phyloP scores from a whole-genome alignment of 2,797 vertebrate genomes.

The Peromyscus attwateri region DNA sequence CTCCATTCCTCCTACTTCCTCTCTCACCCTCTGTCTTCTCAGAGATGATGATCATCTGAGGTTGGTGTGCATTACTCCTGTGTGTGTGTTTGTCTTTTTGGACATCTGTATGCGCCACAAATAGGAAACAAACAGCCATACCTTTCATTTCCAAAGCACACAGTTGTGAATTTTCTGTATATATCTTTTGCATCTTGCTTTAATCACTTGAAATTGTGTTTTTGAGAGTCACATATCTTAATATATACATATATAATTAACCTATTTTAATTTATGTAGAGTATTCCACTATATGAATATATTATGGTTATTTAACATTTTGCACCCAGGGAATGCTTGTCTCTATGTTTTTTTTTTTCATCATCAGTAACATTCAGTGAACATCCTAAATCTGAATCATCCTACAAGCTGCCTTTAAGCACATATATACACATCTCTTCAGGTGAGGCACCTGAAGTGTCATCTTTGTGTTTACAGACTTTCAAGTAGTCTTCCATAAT shows the following conservation, averaged over 20 bases:
- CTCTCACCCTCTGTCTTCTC: neutral
- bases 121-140: neutral
- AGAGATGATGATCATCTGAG: neutral
- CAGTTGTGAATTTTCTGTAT: constrained; percentile 10
- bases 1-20: neutral
- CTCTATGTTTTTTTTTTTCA: neutral
- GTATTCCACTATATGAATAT: constrained; percentile 32
- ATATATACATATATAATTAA: constrained; percentile 33
- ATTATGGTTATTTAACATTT: constrained; percentile 40
- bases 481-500: neutral
- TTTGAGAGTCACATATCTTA: constrained; percentile 43
- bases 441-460: neutral
- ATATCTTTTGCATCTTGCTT: constrained; percentile 9
- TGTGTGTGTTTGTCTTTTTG: neutral
- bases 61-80: neutral
- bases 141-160: neutral
- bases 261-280: constrained; percentile 15
- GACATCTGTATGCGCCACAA: neutral
- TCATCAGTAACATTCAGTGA: constrained; percentile 1
- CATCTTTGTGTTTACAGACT: neutral
- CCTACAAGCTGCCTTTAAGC: neutral
- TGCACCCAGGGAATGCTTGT: neutral
- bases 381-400: neutral
- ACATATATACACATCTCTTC: neutral
- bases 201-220: constrained; percentile 27